phyloP scores from a whole-genome alignment of 1,140 invertebrate genomes.

The Drosophila santomea region DNA sequence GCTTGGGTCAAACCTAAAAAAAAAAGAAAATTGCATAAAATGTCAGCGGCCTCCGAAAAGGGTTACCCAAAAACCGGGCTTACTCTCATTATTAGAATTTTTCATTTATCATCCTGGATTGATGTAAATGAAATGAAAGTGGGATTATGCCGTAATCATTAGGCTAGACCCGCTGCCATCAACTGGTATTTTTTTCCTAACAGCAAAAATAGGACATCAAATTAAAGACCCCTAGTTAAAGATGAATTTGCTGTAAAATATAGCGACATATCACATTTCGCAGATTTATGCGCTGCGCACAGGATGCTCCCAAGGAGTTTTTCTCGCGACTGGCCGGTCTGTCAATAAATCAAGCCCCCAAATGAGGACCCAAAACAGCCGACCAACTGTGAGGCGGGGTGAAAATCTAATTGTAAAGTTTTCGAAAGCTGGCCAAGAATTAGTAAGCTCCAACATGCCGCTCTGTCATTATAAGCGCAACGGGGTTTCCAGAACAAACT shows the following conservation, averaged over 20 bases:
- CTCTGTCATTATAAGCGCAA: slow-evolving; percentile 62
- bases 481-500: slow-evolving; percentile 24
- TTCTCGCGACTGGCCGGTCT: slow-evolving; percentile 15
- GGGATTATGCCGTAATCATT: slow-evolving; percentile 78
- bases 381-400: slow-evolving; percentile 32
- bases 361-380: slow-evolving; percentile 25
- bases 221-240: slow-evolving; percentile 1
- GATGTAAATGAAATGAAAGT: slow-evolving; percentile 78
- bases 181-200: neutral
- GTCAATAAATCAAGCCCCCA: slow-evolving; percentile 71
- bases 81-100: slow-evolving; percentile 73
- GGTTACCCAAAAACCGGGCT: slow-evolving; percentile 32
- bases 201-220: slow-evolving; percentile 3
- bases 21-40: slow-evolving; percentile 30
- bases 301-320: slow-evolving; percentile 43
- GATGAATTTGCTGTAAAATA: slow-evolving; percentile 28
- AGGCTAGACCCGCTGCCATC: slow-evolving; percentile 7
- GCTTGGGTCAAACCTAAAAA: slow-evolving; percentile 40
- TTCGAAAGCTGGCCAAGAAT: slow-evolving; percentile 62
- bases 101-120: slow-evolving; percentile 77
- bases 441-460: slow-evolving; percentile 47
- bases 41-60: slow-evolving; percentile 35
- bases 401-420: slow-evolving; percentile 80
- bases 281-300: slow-evolving; percentile 60
- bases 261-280: slow-evolving; percentile 65